phyloP scores from a whole-genome alignment of 2,888 invertebrate genomes.

The Tipula lateralis region DNA sequence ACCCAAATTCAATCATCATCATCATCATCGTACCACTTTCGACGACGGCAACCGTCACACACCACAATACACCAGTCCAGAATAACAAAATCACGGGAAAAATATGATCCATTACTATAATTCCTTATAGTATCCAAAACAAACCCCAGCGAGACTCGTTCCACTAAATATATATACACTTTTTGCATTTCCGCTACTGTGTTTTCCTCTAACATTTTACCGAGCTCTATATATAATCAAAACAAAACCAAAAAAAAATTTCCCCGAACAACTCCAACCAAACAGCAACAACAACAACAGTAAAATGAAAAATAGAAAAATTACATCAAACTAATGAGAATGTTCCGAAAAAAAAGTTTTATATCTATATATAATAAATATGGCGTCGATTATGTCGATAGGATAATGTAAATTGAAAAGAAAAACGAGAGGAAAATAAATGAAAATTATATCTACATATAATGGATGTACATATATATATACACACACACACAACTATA shows the following conservation, averaged over 20 bases:
- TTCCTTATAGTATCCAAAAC: background rate
- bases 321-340: constrained; percentile 29
- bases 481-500: background rate
- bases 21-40: background rate
- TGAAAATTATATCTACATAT: constrained; percentile 21
- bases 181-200: constrained; percentile 13
- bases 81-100: background rate
- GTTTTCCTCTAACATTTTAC: background rate
- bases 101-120: constrained; percentile 24
- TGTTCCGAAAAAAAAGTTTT: constrained; percentile 20
- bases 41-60: background rate
- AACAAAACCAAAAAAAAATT: background rate
- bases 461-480: background rate
- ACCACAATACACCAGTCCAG: background rate
- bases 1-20: background rate
- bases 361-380: constrained; percentile 25
- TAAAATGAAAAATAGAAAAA: constrained; percentile 27
- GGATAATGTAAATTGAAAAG: constrained; percentile 25
- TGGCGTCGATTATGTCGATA: constrained; percentile 28
- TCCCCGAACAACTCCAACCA: background rate
- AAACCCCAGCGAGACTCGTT: background rate
- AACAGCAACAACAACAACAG: background rate
- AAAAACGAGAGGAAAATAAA: constrained; percentile 24
- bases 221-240: constrained; percentile 20
- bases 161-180: background rate